Evolutionary conservation across 2,797 vertebrate genomes (phyloP).

Genomic region (Lophura swinhoii): DNA sequence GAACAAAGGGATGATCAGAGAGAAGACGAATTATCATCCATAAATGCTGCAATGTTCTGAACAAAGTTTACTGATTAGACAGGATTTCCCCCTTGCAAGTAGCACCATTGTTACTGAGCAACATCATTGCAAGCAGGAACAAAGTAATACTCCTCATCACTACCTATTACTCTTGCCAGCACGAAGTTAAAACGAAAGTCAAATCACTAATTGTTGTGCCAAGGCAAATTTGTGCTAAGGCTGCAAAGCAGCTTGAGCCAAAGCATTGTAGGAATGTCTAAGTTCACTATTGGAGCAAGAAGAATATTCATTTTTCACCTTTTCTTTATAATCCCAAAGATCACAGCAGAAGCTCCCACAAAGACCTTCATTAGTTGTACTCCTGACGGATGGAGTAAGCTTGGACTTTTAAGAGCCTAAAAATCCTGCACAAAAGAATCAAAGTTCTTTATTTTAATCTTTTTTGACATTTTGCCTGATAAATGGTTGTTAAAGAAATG

Average conservation of each 20-base stretch:
- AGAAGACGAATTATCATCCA: background rate
- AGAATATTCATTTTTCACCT: background rate
- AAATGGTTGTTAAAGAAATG: conserved; percentile 34
- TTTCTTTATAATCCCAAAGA: conserved; percentile 14
- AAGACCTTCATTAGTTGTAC: conserved; percentile 5
- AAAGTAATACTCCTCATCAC: conserved; percentile 14
- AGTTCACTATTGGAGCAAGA: background rate
- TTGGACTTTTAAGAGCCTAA: background rate
- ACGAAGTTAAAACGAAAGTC: conserved; percentile 47
- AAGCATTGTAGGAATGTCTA: conserved; percentile 20
- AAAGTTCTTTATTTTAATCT: conserved; percentile 63
- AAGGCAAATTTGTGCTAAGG: conserved; percentile 25
- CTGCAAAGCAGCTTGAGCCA: conserved; percentile 22
- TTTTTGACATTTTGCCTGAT: conserved; percentile 66
- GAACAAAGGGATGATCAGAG: background rate
- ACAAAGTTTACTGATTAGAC: background rate
- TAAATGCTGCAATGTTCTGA: background rate
- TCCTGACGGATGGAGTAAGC: conserved; percentile 18
- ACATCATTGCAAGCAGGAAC: background rate
- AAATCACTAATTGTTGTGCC: conserved; percentile 11
- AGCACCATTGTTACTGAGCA: background rate
- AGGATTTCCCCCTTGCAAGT: background rate
- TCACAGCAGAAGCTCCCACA: background rate
- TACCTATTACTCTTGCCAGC: background rate
- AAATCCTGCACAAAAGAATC: conserved; percentile 20